Percentiles rank a stretch among this genome's conserved stretches.
Evolutionary conservation across 2,797 vertebrate genomes (phyloP).

Genomic region (Eutrigla gurnardus): DNA sequence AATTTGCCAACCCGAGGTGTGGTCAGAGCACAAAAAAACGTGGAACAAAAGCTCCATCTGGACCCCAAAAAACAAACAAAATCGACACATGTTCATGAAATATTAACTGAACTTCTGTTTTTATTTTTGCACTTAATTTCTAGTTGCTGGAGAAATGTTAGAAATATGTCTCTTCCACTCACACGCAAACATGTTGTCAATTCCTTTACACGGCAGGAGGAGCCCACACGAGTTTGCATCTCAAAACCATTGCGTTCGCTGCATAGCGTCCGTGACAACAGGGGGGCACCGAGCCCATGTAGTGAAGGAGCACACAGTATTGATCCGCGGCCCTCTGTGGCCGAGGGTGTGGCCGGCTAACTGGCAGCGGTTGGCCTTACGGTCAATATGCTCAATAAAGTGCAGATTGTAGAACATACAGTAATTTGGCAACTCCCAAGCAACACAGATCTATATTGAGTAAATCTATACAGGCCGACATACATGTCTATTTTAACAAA

Average conservation of each 20-base stretch:
- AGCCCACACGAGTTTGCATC: slow-evolving; percentile 13
- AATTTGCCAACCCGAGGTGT: slow-evolving; percentile 44
- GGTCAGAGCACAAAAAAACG: background rate
- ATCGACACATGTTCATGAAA: slow-evolving; percentile 4
- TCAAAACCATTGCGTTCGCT: background rate
- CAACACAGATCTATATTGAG: slow-evolving; percentile 64
- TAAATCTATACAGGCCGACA: slow-evolving; percentile 53
- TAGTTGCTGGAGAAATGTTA: background rate
- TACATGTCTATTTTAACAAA: slow-evolving; percentile 21
- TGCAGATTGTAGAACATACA: slow-evolving; percentile 68
- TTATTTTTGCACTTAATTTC: background rate
- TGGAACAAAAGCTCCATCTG: slow-evolving; percentile 68
- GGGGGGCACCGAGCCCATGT: slow-evolving; percentile 43
- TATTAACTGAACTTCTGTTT: background rate
- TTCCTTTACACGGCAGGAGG: slow-evolving; percentile 26
- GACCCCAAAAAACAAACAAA: slow-evolving; percentile 10
- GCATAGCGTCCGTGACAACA: slow-evolving; percentile 31
- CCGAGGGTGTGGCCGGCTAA: slow-evolving; percentile 63
- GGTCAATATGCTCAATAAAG: slow-evolving; percentile 80
- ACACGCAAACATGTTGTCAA: slow-evolving; percentile 5
- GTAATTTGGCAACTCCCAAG: slow-evolving; percentile 58
- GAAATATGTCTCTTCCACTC: background rate
- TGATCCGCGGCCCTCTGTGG: slow-evolving; percentile 76
- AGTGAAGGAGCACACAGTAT: slow-evolving; percentile 61
- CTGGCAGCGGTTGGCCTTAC: slow-evolving; percentile 59